Base-by-base conservation (phyloP, 2,888 invertebrate genomes). In the Epinotia bilunana region DNA sequence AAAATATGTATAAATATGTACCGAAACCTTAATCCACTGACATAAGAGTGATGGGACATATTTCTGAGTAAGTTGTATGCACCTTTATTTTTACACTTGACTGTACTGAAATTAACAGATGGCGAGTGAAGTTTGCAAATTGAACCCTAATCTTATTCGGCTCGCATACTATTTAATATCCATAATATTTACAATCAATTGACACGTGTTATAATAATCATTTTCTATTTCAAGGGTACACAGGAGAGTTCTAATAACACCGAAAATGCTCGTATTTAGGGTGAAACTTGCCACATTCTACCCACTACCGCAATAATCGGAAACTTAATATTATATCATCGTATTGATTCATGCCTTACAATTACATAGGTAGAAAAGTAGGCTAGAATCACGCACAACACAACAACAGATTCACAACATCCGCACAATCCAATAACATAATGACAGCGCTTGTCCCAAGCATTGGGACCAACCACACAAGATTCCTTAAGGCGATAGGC, bases 161-260 rank as follows among this genome's bases (percentile, higher is more conserved):
- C 39, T 39, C 39, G 39, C 9, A 39, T 39, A 9, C 9, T 39
- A 16, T 39, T 33, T 55, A 55, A 71, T 28, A 73, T 46, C 23
- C 20, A n/a, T 20, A 60, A 61, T 77, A 76, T 77, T 74, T 77
- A 77, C 76, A 77, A 74, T 53, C 71, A 77, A 77, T 77, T 77
- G 76, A 77, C 77, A 73, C 69, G 46, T 65, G 70, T 74, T 61
- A 46, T 63, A 16, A 61, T 9, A 23, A 33, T n/a, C 4, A 12
- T 58, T 28, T 61, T 61, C 33, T 33, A 61, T 4, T 39, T 20
- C 6, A 58, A 23, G 46, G 23, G 58, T 60, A 4, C 33, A 53
- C 33, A 33, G 28, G 65, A 46, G 67, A 67, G 20, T 43, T 39
- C 58, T 69, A 58, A 18, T 20, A 68, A 43, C 11, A 68, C 33